Base-by-base conservation (phyloP, 2,888 invertebrate genomes). In the Drosophila lutescens region DNA sequence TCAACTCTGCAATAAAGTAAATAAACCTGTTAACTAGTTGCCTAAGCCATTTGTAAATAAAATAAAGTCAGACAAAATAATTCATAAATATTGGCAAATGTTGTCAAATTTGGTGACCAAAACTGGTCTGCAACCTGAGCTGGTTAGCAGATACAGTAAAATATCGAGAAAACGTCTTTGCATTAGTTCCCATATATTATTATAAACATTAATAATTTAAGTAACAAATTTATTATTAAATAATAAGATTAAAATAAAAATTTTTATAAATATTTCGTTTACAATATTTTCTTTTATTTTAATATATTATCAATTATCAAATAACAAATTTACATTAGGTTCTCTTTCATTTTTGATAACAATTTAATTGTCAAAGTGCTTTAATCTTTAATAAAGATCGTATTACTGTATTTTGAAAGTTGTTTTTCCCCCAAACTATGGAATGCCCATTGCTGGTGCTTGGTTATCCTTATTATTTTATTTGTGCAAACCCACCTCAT, bases 41-140 rank as follows among this genome's bases (percentile, higher is more conserved):
- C 68, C 69, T 59, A 59, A 55, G 32, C 17, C 30, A 43, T 41
- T 41, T 32, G 49, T 47, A 43, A 34, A 7, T 6, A 32, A 34
- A 9, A 20, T 46, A 40, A 55, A 51, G 38, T n/a, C 9, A 12
- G 3, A 9, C 1, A n/a, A 47, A 56, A 30, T 65, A 59, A 49
- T 62, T 74, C 34, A 59, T 49, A 67, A 70, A 66, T 60, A 69
- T 81, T 80, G 79, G 78, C 72, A 78, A 81, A 84, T 86, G 69
- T 71, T 79, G 76, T 84, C 76, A 77, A 77, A 78, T 78, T 80
- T 67, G 65, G 61, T 47, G 68, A 53, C 65, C 44, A 46, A 43
- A 66, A 47, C 67, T 26, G 38, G 59, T 53, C 54, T 5, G n/a
- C 54, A 41, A 40, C 26, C 40, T 46, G 60, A 59, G 77, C 79